phyloP scores from a whole-genome alignment of 2,113 vertebrate genomes.

The Hippocampus guttulatus region DNA sequence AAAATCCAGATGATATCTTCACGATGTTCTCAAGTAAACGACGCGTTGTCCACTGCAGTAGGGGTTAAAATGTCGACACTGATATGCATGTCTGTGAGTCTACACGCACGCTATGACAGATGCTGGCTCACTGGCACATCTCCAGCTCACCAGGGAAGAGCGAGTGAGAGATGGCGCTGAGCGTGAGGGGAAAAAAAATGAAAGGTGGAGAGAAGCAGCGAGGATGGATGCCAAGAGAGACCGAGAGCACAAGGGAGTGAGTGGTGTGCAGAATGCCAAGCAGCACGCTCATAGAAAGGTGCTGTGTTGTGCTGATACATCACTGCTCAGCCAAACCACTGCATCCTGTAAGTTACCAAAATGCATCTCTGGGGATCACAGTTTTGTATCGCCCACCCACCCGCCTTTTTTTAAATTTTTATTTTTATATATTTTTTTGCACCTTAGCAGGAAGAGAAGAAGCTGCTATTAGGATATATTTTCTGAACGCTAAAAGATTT shows the following conservation, averaged over 20 bases:
- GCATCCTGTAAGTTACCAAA: conserved; percentile 15
- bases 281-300: conserved; percentile 47
- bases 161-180: conserved; percentile 37
- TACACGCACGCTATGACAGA: conserved; percentile 33
- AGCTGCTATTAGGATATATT: not conserved
- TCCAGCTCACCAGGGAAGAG: conserved; percentile 55
- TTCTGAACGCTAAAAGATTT: not conserved
- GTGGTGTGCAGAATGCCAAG: conserved; percentile 54
- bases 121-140: conserved; percentile 54
- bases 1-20: conserved; percentile 33
- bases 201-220: conserved; percentile 34
- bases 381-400: not conserved
- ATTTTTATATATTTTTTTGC: conserved; percentile 1
- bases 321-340: conserved; percentile 34
- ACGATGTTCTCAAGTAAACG: conserved; percentile 24
- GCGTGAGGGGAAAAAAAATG: conserved; percentile 19
- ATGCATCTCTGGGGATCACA: conserved; percentile 9
- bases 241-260: conserved; percentile 24
- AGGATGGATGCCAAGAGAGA: conserved; percentile 30
- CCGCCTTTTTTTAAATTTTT: not conserved
- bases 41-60: conserved; percentile 41
- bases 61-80: conserved; percentile 43
- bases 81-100: conserved; percentile 3
- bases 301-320: conserved; percentile 41
- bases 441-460: not conserved